Conservation (phyloP, 2,888 invertebrate species). For the Drosophila lacicola region DNA sequence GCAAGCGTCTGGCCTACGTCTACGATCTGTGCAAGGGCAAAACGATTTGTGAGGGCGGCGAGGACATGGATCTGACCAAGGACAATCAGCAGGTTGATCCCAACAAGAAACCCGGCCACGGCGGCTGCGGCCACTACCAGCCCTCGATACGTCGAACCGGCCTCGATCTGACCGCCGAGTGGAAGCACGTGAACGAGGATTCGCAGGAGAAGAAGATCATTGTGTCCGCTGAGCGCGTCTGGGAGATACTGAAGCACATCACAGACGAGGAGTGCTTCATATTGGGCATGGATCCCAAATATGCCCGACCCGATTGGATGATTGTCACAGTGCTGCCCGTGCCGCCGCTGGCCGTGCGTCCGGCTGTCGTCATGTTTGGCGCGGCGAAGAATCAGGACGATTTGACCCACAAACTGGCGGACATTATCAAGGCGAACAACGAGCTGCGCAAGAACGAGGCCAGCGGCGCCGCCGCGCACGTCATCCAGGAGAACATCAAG, state of each 20-base stretch:
- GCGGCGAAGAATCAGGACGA: slow-evolving; percentile 99
- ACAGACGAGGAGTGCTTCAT: slow-evolving; percentile 98
- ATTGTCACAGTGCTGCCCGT: slow-evolving; percentile 98
- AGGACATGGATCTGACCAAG: slow-evolving; percentile 97
- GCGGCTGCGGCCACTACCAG: slow-evolving; percentile 99
- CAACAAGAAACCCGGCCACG: slow-evolving; percentile 89
- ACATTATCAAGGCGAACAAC: slow-evolving; percentile 99
- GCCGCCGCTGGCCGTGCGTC: slow-evolving; percentile 97
- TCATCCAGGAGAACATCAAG: slow-evolving; percentile 97
- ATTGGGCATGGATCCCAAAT: slow-evolving; percentile 98
- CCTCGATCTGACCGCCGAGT: slow-evolving; percentile 97
- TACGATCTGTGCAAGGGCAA: slow-evolving; percentile 99
- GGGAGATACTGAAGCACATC: slow-evolving; percentile 98
- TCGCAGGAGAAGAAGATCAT: slow-evolving; percentile 98
- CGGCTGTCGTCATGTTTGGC: slow-evolving; percentile 99
- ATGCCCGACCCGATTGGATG: slow-evolving; percentile 99
- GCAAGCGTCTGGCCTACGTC: slow-evolving; percentile 96
- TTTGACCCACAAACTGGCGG: slow-evolving; percentile 98
- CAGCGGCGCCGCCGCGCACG: slow-evolving; percentile 98
- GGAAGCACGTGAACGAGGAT: slow-evolving; percentile 99
- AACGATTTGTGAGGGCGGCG: slow-evolving; percentile 99
- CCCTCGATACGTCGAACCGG: slow-evolving; percentile 96
- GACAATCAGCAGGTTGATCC: slow-evolving; percentile 88
- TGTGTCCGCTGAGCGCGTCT: slow-evolving; percentile 97
- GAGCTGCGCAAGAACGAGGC: slow-evolving; percentile 97